Conservation (phyloP, 2,888 invertebrate genomes). For the Coenonympha glycerion region DNA sequence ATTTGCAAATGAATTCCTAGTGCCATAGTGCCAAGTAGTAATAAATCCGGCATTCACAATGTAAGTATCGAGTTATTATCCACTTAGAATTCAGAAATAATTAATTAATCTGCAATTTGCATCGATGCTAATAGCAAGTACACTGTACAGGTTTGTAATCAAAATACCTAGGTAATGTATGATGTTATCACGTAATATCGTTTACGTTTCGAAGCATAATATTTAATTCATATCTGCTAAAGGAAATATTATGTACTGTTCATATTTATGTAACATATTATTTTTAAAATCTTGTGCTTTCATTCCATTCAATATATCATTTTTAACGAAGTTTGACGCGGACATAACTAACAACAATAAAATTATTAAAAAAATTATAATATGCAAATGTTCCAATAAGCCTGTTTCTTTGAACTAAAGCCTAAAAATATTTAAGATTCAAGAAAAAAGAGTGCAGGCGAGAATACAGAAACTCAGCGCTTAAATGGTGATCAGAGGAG, state of each 20-base stretch:
- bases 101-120: slow-evolving; percentile 25
- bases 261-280: not conserved
- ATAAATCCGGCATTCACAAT: slow-evolving; percentile 15
- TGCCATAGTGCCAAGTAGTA: slow-evolving; percentile 17
- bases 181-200: slow-evolving; percentile 18
- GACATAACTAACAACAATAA: too few species aligned
- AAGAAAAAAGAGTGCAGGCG: too few species aligned
- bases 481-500: too few species aligned
- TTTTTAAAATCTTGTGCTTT: not conserved
- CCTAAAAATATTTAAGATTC: too few species aligned
- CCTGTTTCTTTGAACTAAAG: too few species aligned
- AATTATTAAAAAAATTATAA: too few species aligned
- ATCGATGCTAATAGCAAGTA: slow-evolving; percentile 19
- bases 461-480: too few species aligned
- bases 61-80: slow-evolving; percentile 16
- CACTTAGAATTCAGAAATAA: slow-evolving; percentile 24
- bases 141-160: slow-evolving; percentile 16
- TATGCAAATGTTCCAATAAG: too few species aligned
- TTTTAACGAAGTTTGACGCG: too few species aligned
- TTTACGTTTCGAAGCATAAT: not conserved
- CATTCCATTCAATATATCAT: not conserved
- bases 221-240: not conserved
- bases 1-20: slow-evolving; percentile 61
- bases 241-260: not conserved
- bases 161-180: slow-evolving; percentile 15